phyloP scores from a whole-genome alignment of 1,140 invertebrate species.

The Delia radicum region DNA sequence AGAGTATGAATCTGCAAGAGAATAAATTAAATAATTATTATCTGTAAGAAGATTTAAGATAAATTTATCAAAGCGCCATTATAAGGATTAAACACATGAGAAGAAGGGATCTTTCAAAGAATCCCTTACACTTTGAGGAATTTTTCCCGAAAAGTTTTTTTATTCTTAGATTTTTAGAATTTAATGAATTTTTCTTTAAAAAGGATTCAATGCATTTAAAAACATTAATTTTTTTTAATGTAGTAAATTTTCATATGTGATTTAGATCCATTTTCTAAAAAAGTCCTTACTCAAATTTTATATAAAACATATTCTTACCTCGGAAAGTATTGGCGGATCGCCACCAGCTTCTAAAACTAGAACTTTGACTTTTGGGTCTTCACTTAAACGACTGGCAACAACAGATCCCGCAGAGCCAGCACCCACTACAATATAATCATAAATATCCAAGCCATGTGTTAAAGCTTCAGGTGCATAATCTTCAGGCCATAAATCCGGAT shows the following conservation, averaged over 20 bases:
- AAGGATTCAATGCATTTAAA: no score
- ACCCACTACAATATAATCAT: slow-evolving; percentile 63
- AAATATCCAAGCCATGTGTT: slow-evolving; percentile 50
- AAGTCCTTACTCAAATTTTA: no score
- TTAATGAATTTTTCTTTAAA: no score
- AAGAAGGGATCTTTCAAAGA: no score
- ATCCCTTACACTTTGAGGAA: no score
- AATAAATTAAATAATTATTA: no score
- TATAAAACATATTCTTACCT: slow-evolving; percentile 40
- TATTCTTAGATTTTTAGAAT: no score
- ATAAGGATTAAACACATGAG: background rate
- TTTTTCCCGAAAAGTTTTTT: no score
- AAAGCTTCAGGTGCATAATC: slow-evolving; percentile 56
- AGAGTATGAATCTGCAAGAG: slow-evolving; percentile 6
- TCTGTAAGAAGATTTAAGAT: no score
- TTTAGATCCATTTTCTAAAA: no score
- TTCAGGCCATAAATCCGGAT: slow-evolving; percentile 57
- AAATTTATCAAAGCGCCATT: background rate
- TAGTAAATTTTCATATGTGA: no score
- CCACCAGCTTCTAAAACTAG: slow-evolving; percentile 58
- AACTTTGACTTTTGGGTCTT: slow-evolving; percentile 38
- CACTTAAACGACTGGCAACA: slow-evolving; percentile 51
- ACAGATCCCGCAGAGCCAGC: slow-evolving; percentile 66
- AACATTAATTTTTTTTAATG: no score
- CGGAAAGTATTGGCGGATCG: slow-evolving; percentile 56